Conservation (phyloP, 2,888 invertebrate species). For the Microdon myrmicae region DNA sequence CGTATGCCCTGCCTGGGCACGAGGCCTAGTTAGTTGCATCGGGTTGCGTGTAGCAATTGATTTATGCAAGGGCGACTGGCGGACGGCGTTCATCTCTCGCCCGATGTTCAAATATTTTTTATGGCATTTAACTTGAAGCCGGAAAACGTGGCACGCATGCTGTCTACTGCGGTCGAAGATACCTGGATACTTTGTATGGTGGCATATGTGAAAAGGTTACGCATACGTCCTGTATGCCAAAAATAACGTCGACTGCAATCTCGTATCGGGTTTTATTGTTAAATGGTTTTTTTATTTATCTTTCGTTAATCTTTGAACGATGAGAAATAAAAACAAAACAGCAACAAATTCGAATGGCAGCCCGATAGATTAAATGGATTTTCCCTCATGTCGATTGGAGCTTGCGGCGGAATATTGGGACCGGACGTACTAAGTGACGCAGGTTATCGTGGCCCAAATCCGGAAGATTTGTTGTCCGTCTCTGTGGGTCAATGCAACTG, state of each 20-base stretch:
- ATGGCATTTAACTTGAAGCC: constrained; percentile 22
- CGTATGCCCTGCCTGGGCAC: background rate
- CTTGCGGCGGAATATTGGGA: no score
- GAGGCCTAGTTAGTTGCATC: constrained; percentile 31
- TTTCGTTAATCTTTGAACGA: background rate
- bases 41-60: constrained; percentile 43
- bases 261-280: constrained; percentile 9
- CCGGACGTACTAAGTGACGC: no score
- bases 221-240: constrained; percentile 36
- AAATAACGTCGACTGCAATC: constrained; percentile 14
- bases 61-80: constrained; percentile 38
- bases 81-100: constrained; percentile 21
- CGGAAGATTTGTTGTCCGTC: no score
- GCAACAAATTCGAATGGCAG: constrained; percentile 1
- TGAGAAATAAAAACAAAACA: no score
- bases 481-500: background rate
- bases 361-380: constrained; percentile 5
- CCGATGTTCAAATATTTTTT: constrained; percentile 12
- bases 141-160: constrained; percentile 15
- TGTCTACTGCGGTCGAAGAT: background rate
- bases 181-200: background rate
- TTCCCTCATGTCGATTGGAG: no score
- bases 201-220: constrained; percentile 39
- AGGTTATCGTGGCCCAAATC: no score
- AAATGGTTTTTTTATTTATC: constrained; percentile 11